Base-by-base conservation (phyloP, 2,113 vertebrate species). In the Chloropsis hardwickii region DNA sequence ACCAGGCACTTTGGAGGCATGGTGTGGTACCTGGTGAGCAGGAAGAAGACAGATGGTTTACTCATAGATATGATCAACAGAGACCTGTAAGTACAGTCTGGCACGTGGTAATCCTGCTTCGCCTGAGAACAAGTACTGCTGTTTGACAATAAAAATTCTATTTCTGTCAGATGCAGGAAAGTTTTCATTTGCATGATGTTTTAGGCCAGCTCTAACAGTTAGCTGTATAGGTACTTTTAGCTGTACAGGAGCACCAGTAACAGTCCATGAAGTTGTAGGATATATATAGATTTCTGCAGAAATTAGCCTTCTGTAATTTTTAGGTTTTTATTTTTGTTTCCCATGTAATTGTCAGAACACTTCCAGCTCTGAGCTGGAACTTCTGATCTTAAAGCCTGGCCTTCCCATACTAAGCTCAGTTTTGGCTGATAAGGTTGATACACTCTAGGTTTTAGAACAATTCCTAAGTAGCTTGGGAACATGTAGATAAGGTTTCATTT, bases 1-100 rank as follows among this genome's bases (percentile, higher is more conserved):
- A 99, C 99, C 4, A 96, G 99, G 21, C 99, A 99, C 95, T 99
- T 99, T 4, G 99, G 99, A 33, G 99, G 99, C 57, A 98, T 99
- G 98, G 98, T 97, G 14, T 99, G 99, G 99, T 98, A 99, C 88
- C 97, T 99, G 79, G 90, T 98, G 69, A 98, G 95, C 58, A 97
- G 96, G n/a, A 98, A 97, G 81, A 98, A 94, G 91, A 97, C 98
- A 3, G 99, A 99, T 69, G 98, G 99, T 45, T 98, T 99, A 39
- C 91, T 99, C 20, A 97, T 99, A 83, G 98, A 99, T 90, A 98
- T 99, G 98, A 98, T 99, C 93, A 98, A 99, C 91, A 99, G 98
- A 97, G 98, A 99, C 82, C 95, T 99, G 99, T 99, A 97, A 98
- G 99, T 98, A 35, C 19, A 76, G 33, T 44, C 66, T 72, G 37